A percentile compares a stretch with the other conserved stretches of the same genome.
phyloP scores from a whole-genome alignment of 2,888 invertebrate genomes.

The Limnephilus auricula region DNA sequence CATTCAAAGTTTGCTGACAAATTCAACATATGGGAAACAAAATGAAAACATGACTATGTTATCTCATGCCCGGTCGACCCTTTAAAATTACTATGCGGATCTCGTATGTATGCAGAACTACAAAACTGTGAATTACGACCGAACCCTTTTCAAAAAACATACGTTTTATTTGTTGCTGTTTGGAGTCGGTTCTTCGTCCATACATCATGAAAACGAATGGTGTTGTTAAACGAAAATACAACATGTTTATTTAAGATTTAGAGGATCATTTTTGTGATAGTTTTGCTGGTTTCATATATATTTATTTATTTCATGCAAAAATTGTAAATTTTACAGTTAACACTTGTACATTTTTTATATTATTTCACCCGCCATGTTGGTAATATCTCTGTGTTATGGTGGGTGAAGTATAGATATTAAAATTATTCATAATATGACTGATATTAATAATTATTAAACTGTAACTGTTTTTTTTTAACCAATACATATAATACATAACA shows the following conservation, averaged over 20 bases:
- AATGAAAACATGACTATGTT: not conserved
- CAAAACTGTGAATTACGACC: not conserved
- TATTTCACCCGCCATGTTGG: too few species aligned
- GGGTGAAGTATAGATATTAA: too few species aligned
- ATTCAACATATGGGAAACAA: not conserved
- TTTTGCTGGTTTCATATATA: too few species aligned
- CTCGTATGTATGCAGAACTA: not conserved
- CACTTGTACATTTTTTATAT: too few species aligned
- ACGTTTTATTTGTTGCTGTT: not conserved
- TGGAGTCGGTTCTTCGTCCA: not conserved
- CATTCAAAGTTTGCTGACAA: not conserved
- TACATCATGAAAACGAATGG: not conserved
- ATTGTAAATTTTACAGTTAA: too few species aligned
- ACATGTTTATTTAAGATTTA: not conserved
- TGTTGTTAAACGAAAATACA: not conserved
- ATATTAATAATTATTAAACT: too few species aligned
- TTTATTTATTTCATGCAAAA: too few species aligned
- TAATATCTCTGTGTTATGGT: too few species aligned
- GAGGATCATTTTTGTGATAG: too few species aligned
- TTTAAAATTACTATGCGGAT: not conserved
- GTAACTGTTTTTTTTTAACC: too few species aligned
- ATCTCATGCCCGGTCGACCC: not conserved
- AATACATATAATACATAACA: too few species aligned
- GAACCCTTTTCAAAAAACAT: constrained; percentile 1
- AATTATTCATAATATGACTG: too few species aligned